These are phyloP conservation scores for Epinephelus fuscoguttatus DNA, from an alignment of 2,113 vertebrate species.

Conservation along the genomic window DNA sequence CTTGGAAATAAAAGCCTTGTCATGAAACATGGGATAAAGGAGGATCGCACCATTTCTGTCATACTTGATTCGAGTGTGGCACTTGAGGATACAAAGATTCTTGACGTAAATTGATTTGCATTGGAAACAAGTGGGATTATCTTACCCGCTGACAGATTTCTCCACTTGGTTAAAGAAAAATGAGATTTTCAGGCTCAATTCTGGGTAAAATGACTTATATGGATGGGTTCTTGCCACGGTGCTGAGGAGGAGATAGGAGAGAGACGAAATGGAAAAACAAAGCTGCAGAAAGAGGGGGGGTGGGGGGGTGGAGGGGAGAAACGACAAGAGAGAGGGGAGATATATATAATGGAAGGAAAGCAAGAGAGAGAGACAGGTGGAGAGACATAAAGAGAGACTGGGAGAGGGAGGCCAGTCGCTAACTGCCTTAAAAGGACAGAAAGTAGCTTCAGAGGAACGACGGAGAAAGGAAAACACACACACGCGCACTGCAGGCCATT, in stretches of 20 bases:
- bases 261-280: slow-evolving; percentile 64
- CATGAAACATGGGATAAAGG: slow-evolving; percentile 25
- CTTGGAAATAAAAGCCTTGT: slow-evolving; percentile 22
- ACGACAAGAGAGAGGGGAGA: slow-evolving; percentile 44
- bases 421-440: slow-evolving; percentile 80
- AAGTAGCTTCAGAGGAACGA: slow-evolving; percentile 48
- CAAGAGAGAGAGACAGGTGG: slow-evolving; percentile 14
- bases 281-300: slow-evolving; percentile 39
- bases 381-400: slow-evolving; percentile 7
- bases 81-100: slow-evolving; percentile 39
- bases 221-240: slow-evolving; percentile 61
- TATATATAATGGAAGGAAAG: slow-evolving; percentile 58
- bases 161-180: slow-evolving; percentile 55
- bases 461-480: slow-evolving; percentile 30
- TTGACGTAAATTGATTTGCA: slow-evolving; percentile 61
- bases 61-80: slow-evolving; percentile 45
- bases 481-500: neutral
- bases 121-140: slow-evolving; percentile 67
- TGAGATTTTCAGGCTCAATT: slow-evolving; percentile 60
- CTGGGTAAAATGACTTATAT: slow-evolving; percentile 74
- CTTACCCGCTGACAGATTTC: slow-evolving; percentile 46
- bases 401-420: slow-evolving; percentile 33
- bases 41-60: slow-evolving; percentile 28
- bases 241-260: slow-evolving; percentile 50
- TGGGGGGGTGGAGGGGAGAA: slow-evolving; percentile 7